Evolutionary conservation across 1,140 invertebrate genomes (phyloP).

Genomic region (Drosophila insularis): DNA sequence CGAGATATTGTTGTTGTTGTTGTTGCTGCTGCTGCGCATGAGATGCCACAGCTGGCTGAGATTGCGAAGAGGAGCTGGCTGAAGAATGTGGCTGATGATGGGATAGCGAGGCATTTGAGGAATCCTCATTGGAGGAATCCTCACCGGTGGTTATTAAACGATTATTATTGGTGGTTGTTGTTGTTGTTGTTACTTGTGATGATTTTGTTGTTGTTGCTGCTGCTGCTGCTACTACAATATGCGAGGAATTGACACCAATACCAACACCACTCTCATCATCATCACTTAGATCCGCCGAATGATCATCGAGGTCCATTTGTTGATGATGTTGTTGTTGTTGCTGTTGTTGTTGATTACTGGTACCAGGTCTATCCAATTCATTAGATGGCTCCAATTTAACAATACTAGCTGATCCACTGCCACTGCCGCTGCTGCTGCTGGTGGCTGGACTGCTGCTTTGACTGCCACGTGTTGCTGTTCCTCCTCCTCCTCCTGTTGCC

Average conservation of each 20-base stretch:
- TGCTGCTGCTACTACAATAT: slow-evolving; percentile 30
- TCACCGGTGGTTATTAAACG: slow-evolving; percentile 73
- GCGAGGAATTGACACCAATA: slow-evolving; percentile 38
- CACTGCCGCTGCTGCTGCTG: slow-evolving; percentile 33
- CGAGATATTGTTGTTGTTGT: slow-evolving; percentile 62
- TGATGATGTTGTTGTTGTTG: slow-evolving; percentile 46
- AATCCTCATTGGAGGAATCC: slow-evolving; percentile 71
- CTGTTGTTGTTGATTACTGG: slow-evolving; percentile 51
- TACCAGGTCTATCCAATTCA: slow-evolving; percentile 54
- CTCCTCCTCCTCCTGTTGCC: not conserved
- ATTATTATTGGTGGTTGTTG: slow-evolving; percentile 46
- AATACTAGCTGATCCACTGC: slow-evolving; percentile 33
- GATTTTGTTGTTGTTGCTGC: slow-evolving; percentile 22
- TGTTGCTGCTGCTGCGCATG: slow-evolving; percentile 23
- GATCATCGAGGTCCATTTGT: slow-evolving; percentile 73
- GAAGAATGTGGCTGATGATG: slow-evolving; percentile 70
- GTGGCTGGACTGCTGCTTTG: slow-evolving; percentile 12
- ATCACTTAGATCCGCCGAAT: slow-evolving; percentile 64
- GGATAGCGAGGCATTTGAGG: slow-evolving; percentile 77
- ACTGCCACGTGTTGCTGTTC: not conserved
- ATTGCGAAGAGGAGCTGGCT: slow-evolving; percentile 42
- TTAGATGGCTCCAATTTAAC: slow-evolving; percentile 61
- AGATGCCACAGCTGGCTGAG: slow-evolving; percentile 38
- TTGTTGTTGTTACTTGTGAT: slow-evolving; percentile 18
- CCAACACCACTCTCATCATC: slow-evolving; percentile 53